Base-by-base conservation (phyloP, 2,113 vertebrate genomes). In the Dicerorhinus sumatrensis region DNA sequence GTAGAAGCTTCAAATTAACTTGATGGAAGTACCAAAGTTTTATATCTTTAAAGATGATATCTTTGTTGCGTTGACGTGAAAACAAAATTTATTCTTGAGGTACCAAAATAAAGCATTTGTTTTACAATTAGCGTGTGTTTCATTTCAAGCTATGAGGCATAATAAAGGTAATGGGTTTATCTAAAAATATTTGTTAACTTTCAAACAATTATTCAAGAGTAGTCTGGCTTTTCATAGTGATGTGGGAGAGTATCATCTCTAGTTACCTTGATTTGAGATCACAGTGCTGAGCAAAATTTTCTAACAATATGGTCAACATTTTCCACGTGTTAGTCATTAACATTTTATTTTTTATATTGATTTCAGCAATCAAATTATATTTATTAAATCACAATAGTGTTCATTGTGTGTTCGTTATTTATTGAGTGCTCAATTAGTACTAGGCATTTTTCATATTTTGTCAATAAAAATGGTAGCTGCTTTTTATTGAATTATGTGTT, bases 131-230 rank as follows among this genome's bases (percentile, higher is more conserved):
- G 0, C 36, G 84, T 89, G 75, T 14, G 8, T 5, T 92, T 73
- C 33, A 4, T 83, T 94, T 96, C 87, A 95, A 96, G 11, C 14
- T 72, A 25, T 72, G 58, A 83, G 18, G 10, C 16, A 0, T 79
- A 65, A 63, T 60, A 42, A 21, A 73, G 42, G 2, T 8, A 67
- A 36, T 85, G 2, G 6, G 21, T 2, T 33, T 79, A 0, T 39
- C n/a, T 48, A 89, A 8, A 96, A 73, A 69, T 82, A 80, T 76
- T 63, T 92, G 4, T 70, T 94, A 87, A 69, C 75, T 70, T 96
- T 89, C 13, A 62, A 75, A 60, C 0, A 79, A 18, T 60, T 63
- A 54, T 48, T 97, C 12, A 72, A 54, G 18, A 90, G 4, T 63
- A 54, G 4, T 60, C 8, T 81, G 48, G 7, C 3, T 58, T 93